phyloP scores from a whole-genome alignment of 2,113 vertebrate genomes.

The Verasper variegatus region DNA sequence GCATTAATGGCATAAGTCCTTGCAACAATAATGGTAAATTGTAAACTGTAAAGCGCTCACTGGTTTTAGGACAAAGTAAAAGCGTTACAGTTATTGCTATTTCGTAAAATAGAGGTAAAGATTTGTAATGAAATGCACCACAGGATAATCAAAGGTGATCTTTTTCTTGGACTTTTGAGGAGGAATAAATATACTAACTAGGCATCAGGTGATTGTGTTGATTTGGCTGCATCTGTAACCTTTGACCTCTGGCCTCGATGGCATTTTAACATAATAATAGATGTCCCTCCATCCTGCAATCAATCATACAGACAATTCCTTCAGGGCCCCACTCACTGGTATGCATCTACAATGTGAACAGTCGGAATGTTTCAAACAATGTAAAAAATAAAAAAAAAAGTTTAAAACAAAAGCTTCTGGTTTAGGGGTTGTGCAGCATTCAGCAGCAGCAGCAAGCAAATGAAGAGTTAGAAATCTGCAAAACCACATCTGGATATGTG shows the following conservation, averaged over 20 bases:
- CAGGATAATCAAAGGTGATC: constrained; percentile 3
- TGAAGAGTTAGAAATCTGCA: constrained; percentile 25
- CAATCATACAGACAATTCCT: background rate
- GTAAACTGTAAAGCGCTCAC: background rate
- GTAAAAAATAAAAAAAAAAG: background rate
- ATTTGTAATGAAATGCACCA: constrained; percentile 29
- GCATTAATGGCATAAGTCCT: constrained; percentile 56
- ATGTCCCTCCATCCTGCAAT: background rate
- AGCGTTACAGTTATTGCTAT: constrained; percentile 11
- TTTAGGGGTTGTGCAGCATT: constrained; percentile 51
- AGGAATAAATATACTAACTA: constrained; percentile 34
- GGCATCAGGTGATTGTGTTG: constrained; percentile 1
- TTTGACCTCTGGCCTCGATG: constrained; percentile 17
- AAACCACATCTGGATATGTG: constrained; percentile 32
- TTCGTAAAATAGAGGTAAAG: constrained; percentile 47
- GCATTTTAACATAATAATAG: constrained; percentile 5
- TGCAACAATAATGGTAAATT: constrained; percentile 1
- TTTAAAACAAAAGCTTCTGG: constrained; percentile 1
- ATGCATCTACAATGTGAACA: constrained; percentile 17
- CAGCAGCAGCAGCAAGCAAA: constrained; percentile 52
- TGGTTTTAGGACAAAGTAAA: constrained; percentile 38
- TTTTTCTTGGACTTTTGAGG: constrained; percentile 23
- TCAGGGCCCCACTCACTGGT: background rate
- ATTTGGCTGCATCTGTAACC: constrained; percentile 14
- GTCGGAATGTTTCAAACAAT: background rate